Base-by-base conservation (phyloP, 2,888 invertebrate species). In the Aethes cnicana region DNA sequence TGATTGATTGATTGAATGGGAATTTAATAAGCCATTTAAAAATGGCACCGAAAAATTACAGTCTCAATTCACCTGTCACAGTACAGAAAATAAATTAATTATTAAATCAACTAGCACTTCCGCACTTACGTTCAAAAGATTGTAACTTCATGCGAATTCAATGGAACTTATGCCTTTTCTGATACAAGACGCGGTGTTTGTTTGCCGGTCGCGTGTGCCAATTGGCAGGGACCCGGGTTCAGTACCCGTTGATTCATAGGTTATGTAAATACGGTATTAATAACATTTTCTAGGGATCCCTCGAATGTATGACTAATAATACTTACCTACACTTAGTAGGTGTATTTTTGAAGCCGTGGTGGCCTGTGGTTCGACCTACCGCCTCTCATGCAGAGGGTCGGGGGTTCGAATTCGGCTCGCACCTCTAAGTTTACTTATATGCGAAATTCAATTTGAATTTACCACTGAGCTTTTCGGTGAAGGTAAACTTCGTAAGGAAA, bases 161-260 rank as follows among this genome's bases (percentile, higher is more conserved):
- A 25, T 44, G 37, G 12, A n/a, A 23, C 32, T 17, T 44, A 8
- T 3, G 43, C 25, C 43, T 14, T 44, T 50, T 14, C 36, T 18
- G 21, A 6, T 17, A 5, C 23, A 37, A 30, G 11, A 5, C 1
- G 2, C 3, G 23, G 43, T 37, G 30, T 2, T 39, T 61, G 66
- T 66, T 68, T 67, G 67, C 66, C 61, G 71, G 62, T 55, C 44
- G 43, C 54, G 47, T 26, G 8, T 72, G 74, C 75, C 74, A 75
- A 64, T 64, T 75, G 75, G 75, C 75, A 74, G 43, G 4, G 25
- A n/a, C 2, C n/a, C 42, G 63, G 61, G 72, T 72, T 69, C 71
- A 66, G 53, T 64, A 61, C 63, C 59, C 67, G 52, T 62, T 49
- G 47, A 41, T 23, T 54, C 44, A 54, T 7, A 36, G 49, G 60